Base-by-base conservation (phyloP, 2,797 vertebrate genomes). In the Otus scops region DNA sequence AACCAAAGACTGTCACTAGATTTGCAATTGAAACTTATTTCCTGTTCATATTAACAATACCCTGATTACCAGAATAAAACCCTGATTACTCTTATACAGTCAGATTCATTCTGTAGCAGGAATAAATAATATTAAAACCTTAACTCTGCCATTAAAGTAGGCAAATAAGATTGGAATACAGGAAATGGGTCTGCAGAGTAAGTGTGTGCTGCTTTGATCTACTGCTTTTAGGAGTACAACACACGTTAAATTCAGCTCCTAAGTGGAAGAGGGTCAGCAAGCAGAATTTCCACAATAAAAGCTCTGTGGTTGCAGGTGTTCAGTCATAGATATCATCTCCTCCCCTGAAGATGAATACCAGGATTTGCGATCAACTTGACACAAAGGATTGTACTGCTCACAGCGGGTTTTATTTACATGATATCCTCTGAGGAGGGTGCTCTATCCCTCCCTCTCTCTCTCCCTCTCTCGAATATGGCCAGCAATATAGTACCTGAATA, bases 321-420 rank as follows among this genome's bases (percentile, higher is more conserved):
- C 98, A 98, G 98, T 98, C 98, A 98, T 97, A 98, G 97, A 98
- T 97, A 98, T 97, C 98, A 95, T 98, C 98, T 98, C 98, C 97
- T 98, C 97, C 95, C 87, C 96, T 97, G 97, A 98, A 98, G 98
- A 97, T 97, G 97, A 98, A 98, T 96, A 91, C 97, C 97, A 97
- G 96, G 97, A 98, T 98, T 99, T 99, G 98, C 97, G 97, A 99
- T 98, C 96, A 98, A 98, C 98, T 99, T 99, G 98, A 98, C 98
- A 98, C 97, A 98, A 96, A 98, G 98, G 98, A 98, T 98, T 98
- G 98, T 98, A 98, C 98, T 98, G 96, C 97, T 97, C 98, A 97
- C 98, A 99, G 98, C 98, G 98, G 98, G 98, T 97, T 97, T 96
- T 97, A 96, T 98, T 98, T 98, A 97, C 98, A 98, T 98, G 97